These are phyloP conservation scores for Vanessa tameamea DNA, from an alignment of 1,140 invertebrate genomes.

Conservation along the genomic window DNA sequence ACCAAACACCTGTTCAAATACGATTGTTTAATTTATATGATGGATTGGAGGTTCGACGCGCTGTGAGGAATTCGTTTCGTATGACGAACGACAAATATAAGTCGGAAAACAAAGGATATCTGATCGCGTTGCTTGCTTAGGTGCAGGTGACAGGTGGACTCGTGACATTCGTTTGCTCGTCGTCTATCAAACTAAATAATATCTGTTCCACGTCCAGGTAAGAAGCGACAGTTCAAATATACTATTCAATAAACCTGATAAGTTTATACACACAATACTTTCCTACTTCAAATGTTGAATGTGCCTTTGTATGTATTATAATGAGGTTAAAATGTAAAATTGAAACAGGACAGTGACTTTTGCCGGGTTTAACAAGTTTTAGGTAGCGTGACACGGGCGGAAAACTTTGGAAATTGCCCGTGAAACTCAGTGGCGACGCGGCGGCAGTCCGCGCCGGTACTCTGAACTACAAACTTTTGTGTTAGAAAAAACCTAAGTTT, in stretches of 20 bases:
- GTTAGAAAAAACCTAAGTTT: background rate
- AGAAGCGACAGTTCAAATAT: slow-evolving; percentile 11
- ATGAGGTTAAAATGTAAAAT: slow-evolving; percentile 2
- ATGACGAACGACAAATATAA: slow-evolving; percentile 65
- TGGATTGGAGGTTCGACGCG: slow-evolving; percentile 56
- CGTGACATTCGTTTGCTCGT: slow-evolving; percentile 40
- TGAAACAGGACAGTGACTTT: slow-evolving; percentile 25
- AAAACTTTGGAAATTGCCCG: slow-evolving; percentile 53
- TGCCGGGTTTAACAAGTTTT: slow-evolving; percentile 31
- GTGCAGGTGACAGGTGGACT: slow-evolving; percentile 64
- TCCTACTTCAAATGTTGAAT: background rate
- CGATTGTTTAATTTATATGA: slow-evolving; percentile 54
- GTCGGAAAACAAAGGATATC: slow-evolving; percentile 69
- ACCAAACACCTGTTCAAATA: slow-evolving; percentile 62
- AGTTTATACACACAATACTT: background rate
- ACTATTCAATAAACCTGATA: background rate
- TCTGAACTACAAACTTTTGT: slow-evolving; percentile 28
- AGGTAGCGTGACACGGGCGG: slow-evolving; percentile 41
- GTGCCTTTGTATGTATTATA: background rate
- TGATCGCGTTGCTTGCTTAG: slow-evolving; percentile 64
- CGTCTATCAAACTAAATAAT: slow-evolving; percentile 45
- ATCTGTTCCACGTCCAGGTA: slow-evolving; percentile 28
- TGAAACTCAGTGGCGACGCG: slow-evolving; percentile 57
- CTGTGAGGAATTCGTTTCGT: slow-evolving; percentile 62
- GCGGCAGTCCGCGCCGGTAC: slow-evolving; percentile 64